Evolutionary conservation across 1,140 invertebrate species (phyloP).

Genomic region (Eulimnadia texana): DNA sequence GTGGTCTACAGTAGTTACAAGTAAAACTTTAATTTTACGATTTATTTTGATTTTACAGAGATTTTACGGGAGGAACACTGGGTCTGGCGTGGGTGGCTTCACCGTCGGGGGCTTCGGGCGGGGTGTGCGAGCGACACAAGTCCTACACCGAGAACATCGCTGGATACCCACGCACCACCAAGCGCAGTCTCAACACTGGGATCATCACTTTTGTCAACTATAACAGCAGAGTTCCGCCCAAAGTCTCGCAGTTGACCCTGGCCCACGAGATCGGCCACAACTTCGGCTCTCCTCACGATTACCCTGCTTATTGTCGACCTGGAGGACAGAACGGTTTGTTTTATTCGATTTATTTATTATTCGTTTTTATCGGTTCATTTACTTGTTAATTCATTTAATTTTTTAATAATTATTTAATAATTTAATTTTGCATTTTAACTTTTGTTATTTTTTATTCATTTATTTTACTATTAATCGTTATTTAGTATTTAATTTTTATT

Average conservation of each 20-base stretch:
- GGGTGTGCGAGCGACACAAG: constrained; percentile 97
- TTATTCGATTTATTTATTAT: no score
- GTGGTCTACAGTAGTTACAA: no score
- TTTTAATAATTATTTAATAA: not conserved
- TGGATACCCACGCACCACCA: constrained; percentile 83
- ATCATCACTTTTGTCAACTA: constrained; percentile 99
- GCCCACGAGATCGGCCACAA: constrained; percentile 99
- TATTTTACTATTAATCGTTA: not conserved
- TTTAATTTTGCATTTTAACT: not conserved
- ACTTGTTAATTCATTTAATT: not conserved
- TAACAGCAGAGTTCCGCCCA: constrained; percentile 86
- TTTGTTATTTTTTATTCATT: not conserved
- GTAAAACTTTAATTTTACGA: no score
- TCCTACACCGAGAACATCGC: constrained; percentile 88
- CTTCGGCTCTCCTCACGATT: constrained; percentile 98
- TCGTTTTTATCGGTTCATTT: not conserved
- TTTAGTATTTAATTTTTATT: not conserved
- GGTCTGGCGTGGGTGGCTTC: constrained; percentile 97
- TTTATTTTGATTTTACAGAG: no score
- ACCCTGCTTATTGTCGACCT: constrained; percentile 76
- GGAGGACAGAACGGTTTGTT: constrained; percentile 49
- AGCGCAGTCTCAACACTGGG: constrained; percentile 91
- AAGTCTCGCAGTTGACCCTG: constrained; percentile 92
- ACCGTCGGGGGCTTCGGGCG: constrained; percentile 83
- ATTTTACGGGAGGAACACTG: constrained; percentile 90